Conservation (phyloP, 2,797 vertebrate species). For the Esox lucius region DNA sequence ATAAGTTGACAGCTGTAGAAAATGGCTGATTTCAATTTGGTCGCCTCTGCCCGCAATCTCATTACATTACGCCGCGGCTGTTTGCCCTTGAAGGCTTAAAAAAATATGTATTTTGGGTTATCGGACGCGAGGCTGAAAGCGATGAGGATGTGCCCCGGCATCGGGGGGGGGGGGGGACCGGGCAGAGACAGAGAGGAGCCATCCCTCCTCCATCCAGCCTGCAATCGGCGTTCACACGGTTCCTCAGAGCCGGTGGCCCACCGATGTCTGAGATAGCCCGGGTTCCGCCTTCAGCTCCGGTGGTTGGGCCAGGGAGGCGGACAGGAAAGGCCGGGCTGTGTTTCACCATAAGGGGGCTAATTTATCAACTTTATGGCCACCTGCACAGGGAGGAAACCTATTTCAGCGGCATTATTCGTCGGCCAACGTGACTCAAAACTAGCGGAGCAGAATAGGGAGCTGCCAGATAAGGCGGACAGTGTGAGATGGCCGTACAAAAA, state of each 20-base stretch:
- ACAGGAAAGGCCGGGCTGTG: slow-evolving; percentile 5
- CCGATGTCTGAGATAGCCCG: too few species aligned
- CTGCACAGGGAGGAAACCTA: slow-evolving; percentile 5
- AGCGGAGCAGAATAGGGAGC: neutral
- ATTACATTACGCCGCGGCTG: slow-evolving; percentile 69
- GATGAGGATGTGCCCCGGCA: slow-evolving; percentile 41
- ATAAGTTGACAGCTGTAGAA: slow-evolving; percentile 81
- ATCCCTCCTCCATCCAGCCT: neutral
- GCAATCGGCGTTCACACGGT: too few species aligned
- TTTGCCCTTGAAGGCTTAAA: slow-evolving; percentile 48
- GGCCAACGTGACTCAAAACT: neutral
- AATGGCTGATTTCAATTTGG: slow-evolving; percentile 80
- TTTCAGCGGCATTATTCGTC: slow-evolving; percentile 5
- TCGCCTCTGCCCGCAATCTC: slow-evolving; percentile 68
- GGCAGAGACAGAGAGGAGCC: slow-evolving; percentile 9
- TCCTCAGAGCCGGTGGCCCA: too few species aligned
- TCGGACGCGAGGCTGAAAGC: neutral
- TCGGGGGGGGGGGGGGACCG: slow-evolving; percentile 32
- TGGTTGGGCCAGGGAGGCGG: neutral
- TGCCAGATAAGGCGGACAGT: neutral
- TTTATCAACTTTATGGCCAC: slow-evolving; percentile 13
- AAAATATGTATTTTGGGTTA: neutral
- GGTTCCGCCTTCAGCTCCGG: neutral
- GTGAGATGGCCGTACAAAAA: neutral
- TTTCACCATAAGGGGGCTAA: neutral